Conservation (phyloP, 2,888 invertebrate genomes). For the Coronaproctus castanopsis region DNA sequence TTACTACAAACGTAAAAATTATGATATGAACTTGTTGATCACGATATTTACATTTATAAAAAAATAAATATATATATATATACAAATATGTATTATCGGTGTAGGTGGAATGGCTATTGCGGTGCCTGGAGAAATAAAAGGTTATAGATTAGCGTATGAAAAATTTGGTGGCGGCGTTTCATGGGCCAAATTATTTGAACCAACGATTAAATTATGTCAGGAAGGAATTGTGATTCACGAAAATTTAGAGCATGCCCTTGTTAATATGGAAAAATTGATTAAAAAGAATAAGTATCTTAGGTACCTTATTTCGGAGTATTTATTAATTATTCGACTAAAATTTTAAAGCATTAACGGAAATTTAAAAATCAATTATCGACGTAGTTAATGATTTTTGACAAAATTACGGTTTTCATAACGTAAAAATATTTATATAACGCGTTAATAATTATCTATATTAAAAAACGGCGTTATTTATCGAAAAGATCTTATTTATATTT, state of each 20-base stretch:
- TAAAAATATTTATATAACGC: too few species aligned
- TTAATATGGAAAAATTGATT: conserved; percentile 25
- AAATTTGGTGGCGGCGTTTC: conserved; percentile 38
- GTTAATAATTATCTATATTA: too few species aligned
- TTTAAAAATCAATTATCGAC: neutral
- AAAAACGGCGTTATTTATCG: too few species aligned
- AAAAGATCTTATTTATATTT: too few species aligned
- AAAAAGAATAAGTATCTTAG: conserved; percentile 9
- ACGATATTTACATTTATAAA: neutral
- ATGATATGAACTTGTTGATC: neutral
- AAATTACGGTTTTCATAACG: too few species aligned
- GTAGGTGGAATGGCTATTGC: conserved; percentile 50
- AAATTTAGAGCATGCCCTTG: conserved; percentile 35
- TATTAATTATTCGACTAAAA: neutral
- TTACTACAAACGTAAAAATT: neutral
- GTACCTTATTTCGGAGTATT: too few species aligned
- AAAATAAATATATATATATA: neutral
- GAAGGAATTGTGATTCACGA: conserved; percentile 40
- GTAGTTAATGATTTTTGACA: conserved; percentile 23
- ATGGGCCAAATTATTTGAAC: conserved; percentile 60
- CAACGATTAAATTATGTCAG: conserved; percentile 52
- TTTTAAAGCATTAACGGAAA: neutral
- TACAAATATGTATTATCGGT: neutral
- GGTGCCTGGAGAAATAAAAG: conserved; percentile 71
- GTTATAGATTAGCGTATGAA: conserved; percentile 57